A percentile compares a stretch with the other conserved stretches of the same genome.
Conservation (phyloP, 2,888 invertebrate genomes). For the Orchesellides sinensis region DNA sequence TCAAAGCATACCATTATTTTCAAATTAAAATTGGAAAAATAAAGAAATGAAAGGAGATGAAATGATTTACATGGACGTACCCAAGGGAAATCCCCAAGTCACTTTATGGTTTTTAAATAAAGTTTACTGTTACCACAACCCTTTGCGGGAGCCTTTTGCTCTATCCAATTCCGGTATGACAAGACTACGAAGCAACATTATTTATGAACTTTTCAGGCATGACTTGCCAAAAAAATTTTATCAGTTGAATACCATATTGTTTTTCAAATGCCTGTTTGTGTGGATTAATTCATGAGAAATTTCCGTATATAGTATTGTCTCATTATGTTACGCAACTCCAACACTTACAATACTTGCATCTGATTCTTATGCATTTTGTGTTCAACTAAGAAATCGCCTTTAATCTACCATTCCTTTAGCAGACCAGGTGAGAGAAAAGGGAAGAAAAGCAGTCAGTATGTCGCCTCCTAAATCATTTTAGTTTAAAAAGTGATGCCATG, state of each 20-base stretch:
- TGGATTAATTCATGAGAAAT: constrained; percentile 44
- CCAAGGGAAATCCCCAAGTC: constrained; percentile 33
- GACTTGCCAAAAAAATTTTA: constrained; percentile 32
- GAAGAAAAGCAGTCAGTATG: constrained; percentile 18
- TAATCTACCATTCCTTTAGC: not conserved
- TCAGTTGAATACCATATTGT: constrained; percentile 4
- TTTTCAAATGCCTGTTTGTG: constrained; percentile 5
- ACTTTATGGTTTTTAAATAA: constrained; percentile 40
- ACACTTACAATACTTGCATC: not conserved
- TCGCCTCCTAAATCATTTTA: constrained; percentile 49
- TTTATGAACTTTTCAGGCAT: constrained; percentile 27
- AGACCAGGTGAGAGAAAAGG: constrained; percentile 27
- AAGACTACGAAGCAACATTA: not conserved
- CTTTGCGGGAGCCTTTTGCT: no score
- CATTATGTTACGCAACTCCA: constrained; percentile 8
- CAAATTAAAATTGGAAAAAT: no score
- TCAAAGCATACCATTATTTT: no score
- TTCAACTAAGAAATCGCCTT: no score
- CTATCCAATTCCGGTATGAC: no score
- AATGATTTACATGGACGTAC: constrained; percentile 2
- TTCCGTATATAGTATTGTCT: constrained; percentile 45
- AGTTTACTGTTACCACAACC: no score
- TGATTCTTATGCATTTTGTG: not conserved
- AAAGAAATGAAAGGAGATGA: constrained; percentile 2
- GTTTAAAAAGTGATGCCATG: constrained; percentile 32